A percentile compares a stretch with the other conserved stretches of the same genome.
Evolutionary conservation across 2,888 invertebrate species (phyloP).

Genomic region (Himalopsyche kuldschensis): DNA sequence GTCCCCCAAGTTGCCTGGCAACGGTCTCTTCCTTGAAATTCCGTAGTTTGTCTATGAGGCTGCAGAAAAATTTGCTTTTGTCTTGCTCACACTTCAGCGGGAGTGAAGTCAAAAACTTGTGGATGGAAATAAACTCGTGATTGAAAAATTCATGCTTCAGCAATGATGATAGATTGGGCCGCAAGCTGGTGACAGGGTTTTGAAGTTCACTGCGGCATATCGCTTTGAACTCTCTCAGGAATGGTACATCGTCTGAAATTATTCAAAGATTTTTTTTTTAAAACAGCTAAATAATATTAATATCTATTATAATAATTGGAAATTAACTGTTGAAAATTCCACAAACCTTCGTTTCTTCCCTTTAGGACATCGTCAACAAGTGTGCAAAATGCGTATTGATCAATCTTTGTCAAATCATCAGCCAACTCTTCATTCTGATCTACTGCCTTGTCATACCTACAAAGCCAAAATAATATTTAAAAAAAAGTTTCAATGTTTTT

Average conservation of each 20-base stretch:
- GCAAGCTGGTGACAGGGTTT: conserved; percentile 63
- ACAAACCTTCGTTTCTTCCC: conserved; percentile 58
- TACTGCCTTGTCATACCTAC: conserved; percentile 71
- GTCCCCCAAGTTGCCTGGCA: conserved; percentile 76
- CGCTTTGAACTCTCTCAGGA: conserved; percentile 69
- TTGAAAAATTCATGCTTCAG: conserved; percentile 78
- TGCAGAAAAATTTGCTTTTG: conserved; percentile 76
- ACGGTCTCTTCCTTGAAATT: conserved; percentile 79
- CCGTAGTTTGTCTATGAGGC: conserved; percentile 68
- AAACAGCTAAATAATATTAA: neutral
- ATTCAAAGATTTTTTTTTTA: neutral
- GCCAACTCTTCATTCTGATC: conserved; percentile 69
- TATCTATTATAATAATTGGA: neutral
- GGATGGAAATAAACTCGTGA: conserved; percentile 81
- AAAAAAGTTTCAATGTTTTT: neutral
- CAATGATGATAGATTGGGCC: conserved; percentile 69
- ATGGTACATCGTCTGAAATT: conserved; percentile 67
- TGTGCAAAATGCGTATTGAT: conserved; percentile 76
- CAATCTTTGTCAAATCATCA: conserved; percentile 64
- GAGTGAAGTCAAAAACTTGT: conserved; percentile 80
- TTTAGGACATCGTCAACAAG: conserved; percentile 75
- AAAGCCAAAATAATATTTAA: neutral
- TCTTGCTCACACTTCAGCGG: conserved; percentile 78
- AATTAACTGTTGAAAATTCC: neutral
- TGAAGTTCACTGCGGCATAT: conserved; percentile 71